Percentiles rank a stretch among this genome's conserved stretches.
phyloP scores from a whole-genome alignment of 2,113 vertebrate species.

The Rhinoderma darwinii region DNA sequence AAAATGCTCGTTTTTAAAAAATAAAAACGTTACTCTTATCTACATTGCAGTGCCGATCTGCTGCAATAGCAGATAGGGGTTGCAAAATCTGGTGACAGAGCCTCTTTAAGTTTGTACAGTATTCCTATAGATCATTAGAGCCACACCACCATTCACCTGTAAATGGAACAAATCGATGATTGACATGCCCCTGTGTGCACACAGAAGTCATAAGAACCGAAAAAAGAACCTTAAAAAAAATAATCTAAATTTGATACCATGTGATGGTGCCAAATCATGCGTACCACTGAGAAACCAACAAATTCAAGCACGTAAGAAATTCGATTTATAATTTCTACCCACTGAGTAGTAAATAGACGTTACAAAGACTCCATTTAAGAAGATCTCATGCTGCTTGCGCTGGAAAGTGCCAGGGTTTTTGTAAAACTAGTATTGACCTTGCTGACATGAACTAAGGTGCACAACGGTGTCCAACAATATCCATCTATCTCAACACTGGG shows the following conservation, averaged over 20 bases:
- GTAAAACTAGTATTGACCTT: conserved; percentile 3
- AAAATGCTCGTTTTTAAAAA: too few species aligned
- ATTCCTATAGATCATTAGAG: too few species aligned
- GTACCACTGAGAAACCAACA: conserved; percentile 56
- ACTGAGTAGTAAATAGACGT: conserved; percentile 23
- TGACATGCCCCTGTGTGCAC: not conserved
- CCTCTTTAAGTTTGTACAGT: too few species aligned
- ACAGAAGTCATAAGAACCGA: not conserved
- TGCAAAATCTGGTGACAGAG: too few species aligned
- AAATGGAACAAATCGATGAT: not conserved
- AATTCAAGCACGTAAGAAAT: not conserved
- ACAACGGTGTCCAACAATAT: conserved; percentile 17
- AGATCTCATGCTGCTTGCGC: conserved; percentile 6
- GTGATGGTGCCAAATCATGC: conserved; percentile 58
- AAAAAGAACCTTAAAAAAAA: not conserved
- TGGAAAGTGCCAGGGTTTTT: conserved; percentile 5
- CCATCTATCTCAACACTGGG: conserved; percentile 28
- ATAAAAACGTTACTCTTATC: too few species aligned
- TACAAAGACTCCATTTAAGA: conserved; percentile 37
- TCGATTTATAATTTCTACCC: conserved; percentile 33
- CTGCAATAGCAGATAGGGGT: too few species aligned
- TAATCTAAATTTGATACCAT: not conserved
- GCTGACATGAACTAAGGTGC: not conserved
- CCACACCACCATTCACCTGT: not conserved
- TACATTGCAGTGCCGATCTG: too few species aligned